Base-by-base conservation (phyloP, 1,140 invertebrate species). In the Ctenoplectra terminalis region DNA sequence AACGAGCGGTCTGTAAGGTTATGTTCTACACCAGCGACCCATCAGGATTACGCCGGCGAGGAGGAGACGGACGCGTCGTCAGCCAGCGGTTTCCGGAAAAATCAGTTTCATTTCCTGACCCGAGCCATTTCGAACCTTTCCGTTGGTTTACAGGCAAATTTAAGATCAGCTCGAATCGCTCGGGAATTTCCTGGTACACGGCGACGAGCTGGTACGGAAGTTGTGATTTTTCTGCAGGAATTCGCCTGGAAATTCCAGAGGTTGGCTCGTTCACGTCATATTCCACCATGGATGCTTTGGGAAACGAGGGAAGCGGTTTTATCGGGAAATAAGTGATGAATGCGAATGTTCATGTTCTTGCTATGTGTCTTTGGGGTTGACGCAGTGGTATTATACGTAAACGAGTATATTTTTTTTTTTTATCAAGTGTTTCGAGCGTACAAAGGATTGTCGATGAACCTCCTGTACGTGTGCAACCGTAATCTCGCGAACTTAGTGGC, bases 101-200 rank as follows among this genome's bases (percentile, higher is more conserved):
- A 37, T 63, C 60, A 31, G 34, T n/a, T 61, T 11, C 69, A 29
- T 15, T 54, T 48, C 37, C 29, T 23, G 61, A 66, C 48, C 40
- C 17, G 17, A n/a, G 17, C 48, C 40, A 63, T 79, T 48, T 66
- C 67, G 8, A 48, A 26, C 31, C 48, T 69, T 17, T 17, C 37
- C 23, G 63, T 43, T 63, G 54, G 37, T 69, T 74, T 46, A 46
- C 70, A 63, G 61, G 63, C 61, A 69, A 74, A 83, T 83, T 80
- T 52, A 48, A 58, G 37, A 26, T 40, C 70, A 17, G 52, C 56
- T 34, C 37, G 73, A 81, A 76, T 76, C n/a, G 20, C 11, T 56
- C 64, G 50, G 26, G 7, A 58, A 77, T 43, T 26, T 60, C 50
- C n/a, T 23, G 15, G 34, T 46, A 54, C 26, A 50, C 13, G n/a